Evolutionary conservation across 2,113 vertebrate species (phyloP).

Genomic region (Scophthalmus maximus): DNA sequence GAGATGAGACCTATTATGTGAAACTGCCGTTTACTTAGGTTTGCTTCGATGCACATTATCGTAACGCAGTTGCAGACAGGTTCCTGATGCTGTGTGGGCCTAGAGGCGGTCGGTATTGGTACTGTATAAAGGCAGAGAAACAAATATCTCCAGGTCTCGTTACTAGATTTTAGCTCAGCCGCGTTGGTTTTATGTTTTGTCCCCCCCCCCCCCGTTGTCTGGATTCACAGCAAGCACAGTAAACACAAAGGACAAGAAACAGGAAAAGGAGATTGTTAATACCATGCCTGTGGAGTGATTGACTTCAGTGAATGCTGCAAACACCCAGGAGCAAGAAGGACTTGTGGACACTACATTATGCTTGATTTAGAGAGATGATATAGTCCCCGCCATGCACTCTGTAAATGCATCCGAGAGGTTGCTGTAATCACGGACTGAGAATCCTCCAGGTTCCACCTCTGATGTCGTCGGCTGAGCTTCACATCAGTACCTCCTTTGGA

Average conservation of each 20-base stretch:
- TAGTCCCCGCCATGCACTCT: slow-evolving; percentile 5
- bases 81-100: background rate
- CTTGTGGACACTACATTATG: background rate
- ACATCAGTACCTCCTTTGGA: background rate
- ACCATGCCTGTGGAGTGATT: background rate
- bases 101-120: background rate
- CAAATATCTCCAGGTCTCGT: background rate
- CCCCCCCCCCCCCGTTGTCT: background rate
- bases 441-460: slow-evolving; percentile 5
- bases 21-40: slow-evolving; percentile 11
- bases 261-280: background rate
- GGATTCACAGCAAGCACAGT: slow-evolving; percentile 5
- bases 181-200: slow-evolving; percentile 1
- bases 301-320: background rate
- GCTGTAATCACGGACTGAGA: slow-evolving; percentile 30
- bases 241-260: background rate
- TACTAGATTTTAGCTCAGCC: slow-evolving; percentile 6
- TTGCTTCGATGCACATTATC: slow-evolving; percentile 11
- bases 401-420: slow-evolving; percentile 9
- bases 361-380: background rate
- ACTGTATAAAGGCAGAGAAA: slow-evolving; percentile 10
- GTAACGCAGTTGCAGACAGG: background rate
- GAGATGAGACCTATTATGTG: slow-evolving; percentile 10
- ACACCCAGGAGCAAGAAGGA: background rate
- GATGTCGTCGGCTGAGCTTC: slow-evolving; percentile 4